These are phyloP conservation scores for Typhlichthys subterraneus DNA, from an alignment of 2,797 vertebrate species.

Conservation along the genomic window DNA sequence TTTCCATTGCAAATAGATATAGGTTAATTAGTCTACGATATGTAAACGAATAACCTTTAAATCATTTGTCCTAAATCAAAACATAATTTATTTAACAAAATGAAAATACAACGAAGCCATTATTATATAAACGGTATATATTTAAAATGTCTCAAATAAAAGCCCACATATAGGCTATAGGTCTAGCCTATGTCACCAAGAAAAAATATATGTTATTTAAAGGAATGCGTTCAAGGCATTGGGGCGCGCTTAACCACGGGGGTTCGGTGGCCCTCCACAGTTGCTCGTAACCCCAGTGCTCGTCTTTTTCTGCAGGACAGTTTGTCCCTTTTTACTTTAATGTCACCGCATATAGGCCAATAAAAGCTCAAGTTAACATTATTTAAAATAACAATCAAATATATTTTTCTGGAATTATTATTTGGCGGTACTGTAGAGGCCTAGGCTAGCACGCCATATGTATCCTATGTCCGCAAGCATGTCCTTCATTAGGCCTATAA, in stretches of 20 bases:
- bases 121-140: neutral
- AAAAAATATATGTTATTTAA: conserved; percentile 47
- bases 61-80: too few species aligned
- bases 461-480: too few species aligned
- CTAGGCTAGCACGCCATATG: too few species aligned
- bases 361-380: conserved; percentile 25
- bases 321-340: conserved; percentile 59
- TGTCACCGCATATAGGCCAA: conserved; percentile 36
- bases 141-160: neutral
- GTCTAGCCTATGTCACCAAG: conserved; percentile 7
- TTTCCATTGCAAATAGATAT: too few species aligned
- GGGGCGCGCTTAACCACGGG: conserved; percentile 47
- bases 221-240: conserved; percentile 32
- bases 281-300: conserved; percentile 69
- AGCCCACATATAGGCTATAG: too few species aligned
- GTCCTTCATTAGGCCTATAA: too few species aligned
- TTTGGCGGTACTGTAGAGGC: too few species aligned
- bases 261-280: conserved; percentile 44
- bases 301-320: conserved; percentile 47
- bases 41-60: too few species aligned
- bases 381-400: neutral
- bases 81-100: too few species aligned
- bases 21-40: too few species aligned
- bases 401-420: too few species aligned
- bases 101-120: neutral